phyloP scores from a whole-genome alignment of 2,797 vertebrate species.

The Craterocephalus amniculus region DNA sequence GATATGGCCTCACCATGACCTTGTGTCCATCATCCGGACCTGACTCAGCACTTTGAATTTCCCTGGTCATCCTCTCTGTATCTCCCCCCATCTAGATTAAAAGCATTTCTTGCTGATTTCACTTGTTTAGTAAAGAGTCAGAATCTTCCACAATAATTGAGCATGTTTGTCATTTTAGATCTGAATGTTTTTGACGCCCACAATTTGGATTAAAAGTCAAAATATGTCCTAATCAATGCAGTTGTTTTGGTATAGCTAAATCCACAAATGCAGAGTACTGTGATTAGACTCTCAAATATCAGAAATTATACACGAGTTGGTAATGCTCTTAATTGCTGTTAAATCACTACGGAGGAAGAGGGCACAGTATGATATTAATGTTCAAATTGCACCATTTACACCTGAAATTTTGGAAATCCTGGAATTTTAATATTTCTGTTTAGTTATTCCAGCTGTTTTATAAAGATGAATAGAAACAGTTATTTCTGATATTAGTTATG shows the following conservation, averaged over 20 bases:
- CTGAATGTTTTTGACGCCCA: background rate
- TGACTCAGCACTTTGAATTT: conserved; percentile 69
- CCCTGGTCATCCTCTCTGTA: conserved; percentile 35
- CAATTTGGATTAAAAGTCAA: background rate
- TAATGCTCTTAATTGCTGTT: background rate
- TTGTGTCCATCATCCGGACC: conserved; percentile 55
- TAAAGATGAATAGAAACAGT: background rate
- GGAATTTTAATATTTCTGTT: background rate
- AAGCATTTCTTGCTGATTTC: background rate
- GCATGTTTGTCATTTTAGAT: background rate
- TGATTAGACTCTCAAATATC: background rate
- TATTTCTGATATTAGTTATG: background rate
- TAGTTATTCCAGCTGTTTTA: background rate
- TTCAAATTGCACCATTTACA: background rate
- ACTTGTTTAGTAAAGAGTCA: background rate
- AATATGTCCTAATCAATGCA: background rate
- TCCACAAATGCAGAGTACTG: background rate
- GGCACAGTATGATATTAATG: background rate
- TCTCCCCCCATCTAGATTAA: conserved; percentile 12
- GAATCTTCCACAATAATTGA: background rate
- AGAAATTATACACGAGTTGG: background rate
- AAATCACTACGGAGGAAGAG: background rate
- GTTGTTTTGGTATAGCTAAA: background rate
- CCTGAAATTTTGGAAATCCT: background rate
- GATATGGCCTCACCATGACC: conserved; percentile 69